Evolutionary conservation across 2,888 invertebrate species (phyloP).

Genomic region (Dryobota labecula): DNA sequence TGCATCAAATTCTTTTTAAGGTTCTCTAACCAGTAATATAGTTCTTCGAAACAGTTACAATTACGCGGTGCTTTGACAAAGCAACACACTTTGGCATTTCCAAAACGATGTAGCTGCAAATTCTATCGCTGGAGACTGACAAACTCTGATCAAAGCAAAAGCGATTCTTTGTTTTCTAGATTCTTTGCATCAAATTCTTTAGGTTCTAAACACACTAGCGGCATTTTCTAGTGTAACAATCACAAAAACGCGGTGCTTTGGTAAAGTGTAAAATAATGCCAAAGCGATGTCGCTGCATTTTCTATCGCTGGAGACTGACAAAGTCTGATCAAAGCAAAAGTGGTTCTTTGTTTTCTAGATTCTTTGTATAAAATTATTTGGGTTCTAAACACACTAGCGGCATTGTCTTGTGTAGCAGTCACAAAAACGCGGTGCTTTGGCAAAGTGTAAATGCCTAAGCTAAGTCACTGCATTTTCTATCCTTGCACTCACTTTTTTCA

Average conservation of each 20-base stretch:
- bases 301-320: not conserved
- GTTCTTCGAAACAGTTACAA: not conserved
- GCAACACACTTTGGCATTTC: too few species aligned
- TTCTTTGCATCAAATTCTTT: conserved; percentile 2
- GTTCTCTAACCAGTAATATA: not conserved
- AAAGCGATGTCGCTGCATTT: not conserved
- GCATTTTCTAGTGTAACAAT: not conserved
- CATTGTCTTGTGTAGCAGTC: not conserved
- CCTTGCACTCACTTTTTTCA: not conserved
- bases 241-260: not conserved
- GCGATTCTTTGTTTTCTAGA: conserved; percentile 20
- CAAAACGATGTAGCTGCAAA: not conserved
- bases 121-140: not conserved
- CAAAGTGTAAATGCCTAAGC: not conserved
- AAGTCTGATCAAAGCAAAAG: conserved; percentile 15
- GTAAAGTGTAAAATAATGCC: not conserved
- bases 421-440: not conserved
- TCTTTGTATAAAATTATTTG: conserved; percentile 1
- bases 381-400: not conserved
- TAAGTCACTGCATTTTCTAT: not conserved
- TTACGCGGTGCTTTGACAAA: not conserved
- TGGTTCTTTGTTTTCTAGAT: conserved; percentile 22
- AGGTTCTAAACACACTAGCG: not conserved
- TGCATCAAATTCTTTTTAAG: not conserved
- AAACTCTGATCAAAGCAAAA: conserved; percentile 15